Evolutionary conservation across 1,140 invertebrate genomes (phyloP).

Genomic region (Listronotus bonariensis): DNA sequence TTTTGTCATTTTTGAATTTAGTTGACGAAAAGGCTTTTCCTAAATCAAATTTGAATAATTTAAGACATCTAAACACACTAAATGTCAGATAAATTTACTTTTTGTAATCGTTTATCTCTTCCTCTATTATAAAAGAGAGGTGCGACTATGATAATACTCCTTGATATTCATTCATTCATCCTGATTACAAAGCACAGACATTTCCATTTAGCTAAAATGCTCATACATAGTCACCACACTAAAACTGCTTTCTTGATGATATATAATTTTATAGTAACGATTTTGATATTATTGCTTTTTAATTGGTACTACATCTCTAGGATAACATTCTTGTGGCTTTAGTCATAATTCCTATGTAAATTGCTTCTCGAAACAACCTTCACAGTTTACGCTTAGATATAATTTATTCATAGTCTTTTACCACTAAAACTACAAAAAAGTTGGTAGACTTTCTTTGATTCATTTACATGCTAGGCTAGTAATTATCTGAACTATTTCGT

Average conservation of each 20-base stretch:
- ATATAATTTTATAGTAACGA: slow-evolving; percentile 28
- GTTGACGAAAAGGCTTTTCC: no score
- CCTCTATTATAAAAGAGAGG: no score
- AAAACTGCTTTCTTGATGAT: slow-evolving; percentile 15
- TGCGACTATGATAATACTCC: slow-evolving; percentile 5
- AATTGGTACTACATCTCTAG: slow-evolving; percentile 25
- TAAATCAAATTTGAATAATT: no score
- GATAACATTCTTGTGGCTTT: slow-evolving; percentile 25
- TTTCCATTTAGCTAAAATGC: slow-evolving; percentile 9
- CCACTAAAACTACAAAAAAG: slow-evolving; percentile 12
- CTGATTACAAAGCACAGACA: slow-evolving; percentile 12
- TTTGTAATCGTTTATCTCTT: no score
- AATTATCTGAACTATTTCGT: neutral
- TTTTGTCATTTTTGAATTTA: no score
- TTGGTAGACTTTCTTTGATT: slow-evolving; percentile 20
- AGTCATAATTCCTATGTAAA: slow-evolving; percentile 25
- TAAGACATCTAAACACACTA: no score
- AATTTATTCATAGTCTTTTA: slow-evolving; percentile 28
- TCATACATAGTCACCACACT: slow-evolving; percentile 13
- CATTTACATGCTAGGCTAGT: slow-evolving; percentile 14
- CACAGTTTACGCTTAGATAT: slow-evolving; percentile 9
- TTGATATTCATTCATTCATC: slow-evolving; percentile 3
- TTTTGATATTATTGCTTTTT: slow-evolving; percentile 29
- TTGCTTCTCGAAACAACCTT: slow-evolving; percentile 17
- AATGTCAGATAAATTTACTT: no score